Percentiles rank a stretch among this genome's conserved stretches.
Evolutionary conservation across 1,140 invertebrate species (phyloP).

Genomic region (Archivesica marissinica): DNA sequence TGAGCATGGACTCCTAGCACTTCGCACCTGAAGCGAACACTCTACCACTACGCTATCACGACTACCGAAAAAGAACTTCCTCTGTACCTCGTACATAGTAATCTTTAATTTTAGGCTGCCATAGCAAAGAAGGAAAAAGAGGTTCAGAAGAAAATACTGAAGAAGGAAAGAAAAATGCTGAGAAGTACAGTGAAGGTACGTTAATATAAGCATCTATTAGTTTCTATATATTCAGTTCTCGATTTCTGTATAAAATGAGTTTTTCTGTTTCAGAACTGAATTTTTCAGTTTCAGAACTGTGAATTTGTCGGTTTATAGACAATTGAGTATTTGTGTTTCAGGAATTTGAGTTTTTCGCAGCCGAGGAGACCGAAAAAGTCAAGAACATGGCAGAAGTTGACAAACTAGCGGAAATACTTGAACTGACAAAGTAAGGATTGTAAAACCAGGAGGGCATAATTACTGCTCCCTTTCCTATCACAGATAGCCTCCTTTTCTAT

Average conservation of each 20-base stretch:
- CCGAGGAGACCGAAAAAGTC: constrained; percentile 90
- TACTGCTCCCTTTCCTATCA: too few relatives aligned
- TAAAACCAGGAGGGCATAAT: too few relatives aligned
- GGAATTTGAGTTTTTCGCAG: constrained; percentile 93
- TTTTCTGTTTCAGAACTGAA: neutral
- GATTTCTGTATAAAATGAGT: neutral
- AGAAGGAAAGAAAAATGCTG: constrained; percentile 91
- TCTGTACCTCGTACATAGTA: too few relatives aligned
- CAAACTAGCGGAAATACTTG: constrained; percentile 93
- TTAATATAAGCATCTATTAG: neutral
- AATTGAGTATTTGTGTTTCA: constrained; percentile 61
- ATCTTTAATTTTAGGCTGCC: too few relatives aligned
- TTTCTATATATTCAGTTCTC: neutral
- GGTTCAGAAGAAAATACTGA: constrained; percentile 81
- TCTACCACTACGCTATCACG: too few relatives aligned
- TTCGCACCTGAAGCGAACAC: too few relatives aligned
- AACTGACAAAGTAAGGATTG: constrained; percentile 77
- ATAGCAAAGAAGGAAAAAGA: constrained; percentile 92
- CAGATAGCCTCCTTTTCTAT: too few relatives aligned
- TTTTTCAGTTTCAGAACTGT: neutral
- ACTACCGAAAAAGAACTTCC: too few relatives aligned
- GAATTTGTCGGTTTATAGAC: neutral
- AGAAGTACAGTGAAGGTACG: constrained; percentile 91
- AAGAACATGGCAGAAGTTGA: constrained; percentile 95
- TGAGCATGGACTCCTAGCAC: too few relatives aligned